Percentiles rank a stretch among this genome's conserved stretches.
phyloP scores from a whole-genome alignment of 2,888 invertebrate species.

The Pammene aurita region DNA sequence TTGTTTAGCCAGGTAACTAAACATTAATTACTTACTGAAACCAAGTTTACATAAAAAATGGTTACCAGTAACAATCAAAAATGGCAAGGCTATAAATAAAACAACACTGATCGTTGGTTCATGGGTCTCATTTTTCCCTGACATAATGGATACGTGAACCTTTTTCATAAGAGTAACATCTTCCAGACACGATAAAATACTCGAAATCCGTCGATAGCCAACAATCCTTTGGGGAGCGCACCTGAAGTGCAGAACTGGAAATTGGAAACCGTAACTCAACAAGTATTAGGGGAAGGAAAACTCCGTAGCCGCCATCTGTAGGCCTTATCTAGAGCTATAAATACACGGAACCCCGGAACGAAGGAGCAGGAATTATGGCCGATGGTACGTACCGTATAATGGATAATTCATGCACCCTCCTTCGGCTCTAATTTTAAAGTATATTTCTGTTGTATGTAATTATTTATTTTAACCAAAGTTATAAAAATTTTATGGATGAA shows the following conservation, averaged over 20 bases:
- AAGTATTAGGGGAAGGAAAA: slow-evolving; percentile 82
- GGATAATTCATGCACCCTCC: slow-evolving; percentile 82
- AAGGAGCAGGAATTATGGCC: slow-evolving; percentile 76
- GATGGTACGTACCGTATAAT: slow-evolving; percentile 72
- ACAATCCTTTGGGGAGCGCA: slow-evolving; percentile 59
- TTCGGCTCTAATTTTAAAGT: slow-evolving; percentile 69
- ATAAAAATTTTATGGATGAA: slow-evolving; percentile 25
- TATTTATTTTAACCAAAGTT: slow-evolving; percentile 63
- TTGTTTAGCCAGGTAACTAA: too few species aligned
- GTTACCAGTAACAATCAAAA: too few species aligned
- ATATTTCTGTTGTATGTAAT: slow-evolving; percentile 65
- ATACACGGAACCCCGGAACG: slow-evolving; percentile 74
- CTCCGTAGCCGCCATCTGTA: slow-evolving; percentile 77
- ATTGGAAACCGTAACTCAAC: slow-evolving; percentile 82
- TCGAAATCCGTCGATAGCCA: slow-evolving; percentile 43
- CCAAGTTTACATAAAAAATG: too few species aligned
- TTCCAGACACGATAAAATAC: slow-evolving; percentile 38
- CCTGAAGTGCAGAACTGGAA: slow-evolving; percentile 78
- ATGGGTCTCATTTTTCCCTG: background rate
- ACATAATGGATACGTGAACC: background rate
- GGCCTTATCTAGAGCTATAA: slow-evolving; percentile 80
- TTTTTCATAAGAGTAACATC: slow-evolving; percentile 12
- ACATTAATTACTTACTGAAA: too few species aligned
- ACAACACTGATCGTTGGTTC: too few species aligned
- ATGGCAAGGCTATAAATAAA: too few species aligned